phyloP scores from a whole-genome alignment of 2,888 invertebrate genomes.

The Drosophila affinis region DNA sequence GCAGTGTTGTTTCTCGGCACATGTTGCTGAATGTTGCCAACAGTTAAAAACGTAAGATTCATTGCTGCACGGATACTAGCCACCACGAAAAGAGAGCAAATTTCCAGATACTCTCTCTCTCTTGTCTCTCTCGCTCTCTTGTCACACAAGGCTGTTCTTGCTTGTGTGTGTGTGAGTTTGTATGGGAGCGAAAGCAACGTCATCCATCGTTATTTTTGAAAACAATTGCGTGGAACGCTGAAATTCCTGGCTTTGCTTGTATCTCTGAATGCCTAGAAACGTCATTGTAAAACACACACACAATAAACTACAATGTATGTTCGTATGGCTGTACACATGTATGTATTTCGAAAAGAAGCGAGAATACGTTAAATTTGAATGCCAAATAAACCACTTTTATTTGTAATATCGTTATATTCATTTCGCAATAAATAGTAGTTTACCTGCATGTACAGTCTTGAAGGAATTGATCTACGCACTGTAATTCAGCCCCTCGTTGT shows the following conservation, averaged over 20 bases:
- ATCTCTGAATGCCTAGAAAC: conserved; percentile 9
- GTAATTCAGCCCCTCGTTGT: conserved; percentile 6
- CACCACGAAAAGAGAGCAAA: no score
- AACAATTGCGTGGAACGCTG: conserved; percentile 60
- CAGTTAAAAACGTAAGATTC: no score
- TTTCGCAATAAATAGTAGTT: neutral
- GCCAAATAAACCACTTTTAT: conserved; percentile 31
- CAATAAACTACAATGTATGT: conserved; percentile 33
- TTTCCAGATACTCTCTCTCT: no score
- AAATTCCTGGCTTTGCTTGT: conserved; percentile 56
- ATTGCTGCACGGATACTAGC: no score
- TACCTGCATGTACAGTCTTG: neutral
- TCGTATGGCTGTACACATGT: neutral
- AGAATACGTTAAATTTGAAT: conserved; percentile 59
- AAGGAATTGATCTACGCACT: neutral
- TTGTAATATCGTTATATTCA: conserved; percentile 3
- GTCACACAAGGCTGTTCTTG: neutral
- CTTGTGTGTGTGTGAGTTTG: conserved; percentile 31
- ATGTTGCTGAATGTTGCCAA: no score
- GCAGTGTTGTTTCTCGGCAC: no score
- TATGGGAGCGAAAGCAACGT: conserved; percentile 41
- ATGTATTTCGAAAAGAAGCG: conserved; percentile 12
- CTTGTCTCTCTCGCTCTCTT: conserved; percentile 5
- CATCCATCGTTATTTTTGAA: conserved; percentile 66
- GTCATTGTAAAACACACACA: conserved; percentile 19